Conservation (phyloP, 2,113 vertebrate species). For the Alethe diademata region DNA sequence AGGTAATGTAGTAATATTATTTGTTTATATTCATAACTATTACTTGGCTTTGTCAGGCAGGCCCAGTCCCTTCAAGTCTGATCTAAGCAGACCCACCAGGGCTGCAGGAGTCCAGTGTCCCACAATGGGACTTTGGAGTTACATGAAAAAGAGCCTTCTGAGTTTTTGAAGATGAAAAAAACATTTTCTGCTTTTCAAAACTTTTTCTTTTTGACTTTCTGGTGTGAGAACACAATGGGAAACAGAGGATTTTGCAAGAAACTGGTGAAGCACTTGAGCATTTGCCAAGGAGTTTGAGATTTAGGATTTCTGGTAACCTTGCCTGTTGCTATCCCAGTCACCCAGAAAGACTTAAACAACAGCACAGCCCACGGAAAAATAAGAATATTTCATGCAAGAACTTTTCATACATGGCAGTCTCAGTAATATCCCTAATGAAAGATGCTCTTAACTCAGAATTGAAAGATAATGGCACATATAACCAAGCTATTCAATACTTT, state of each 20-base stretch:
- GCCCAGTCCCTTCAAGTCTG: not conserved
- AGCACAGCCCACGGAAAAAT: not conserved
- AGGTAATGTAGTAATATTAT: not conserved
- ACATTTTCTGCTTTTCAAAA: not conserved
- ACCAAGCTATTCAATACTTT: not conserved
- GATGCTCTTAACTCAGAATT: not conserved
- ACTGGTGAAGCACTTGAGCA: not conserved
- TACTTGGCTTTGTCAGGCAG: not conserved
- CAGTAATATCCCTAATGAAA: not conserved
- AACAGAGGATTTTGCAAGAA: not conserved
- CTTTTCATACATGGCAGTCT: not conserved
- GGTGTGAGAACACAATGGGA: not conserved
- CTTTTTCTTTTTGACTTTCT: not conserved
- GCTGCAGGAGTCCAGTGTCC: not conserved
- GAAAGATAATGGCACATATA: not conserved
- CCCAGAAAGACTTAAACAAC: not conserved
- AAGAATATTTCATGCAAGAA: not conserved
- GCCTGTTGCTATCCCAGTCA: not conserved
- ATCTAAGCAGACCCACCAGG: fast-evolving
- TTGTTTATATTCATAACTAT: not conserved
- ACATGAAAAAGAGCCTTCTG: not conserved
- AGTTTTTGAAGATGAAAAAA: not conserved
- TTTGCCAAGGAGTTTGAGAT: not conserved
- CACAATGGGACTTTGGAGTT: not conserved
- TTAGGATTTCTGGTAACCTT: not conserved